Evolutionary conservation across 1,140 invertebrate species (phyloP), one percentile per base, ranked within the genome.

Genomic region (Brachystomella parvula): DNA sequence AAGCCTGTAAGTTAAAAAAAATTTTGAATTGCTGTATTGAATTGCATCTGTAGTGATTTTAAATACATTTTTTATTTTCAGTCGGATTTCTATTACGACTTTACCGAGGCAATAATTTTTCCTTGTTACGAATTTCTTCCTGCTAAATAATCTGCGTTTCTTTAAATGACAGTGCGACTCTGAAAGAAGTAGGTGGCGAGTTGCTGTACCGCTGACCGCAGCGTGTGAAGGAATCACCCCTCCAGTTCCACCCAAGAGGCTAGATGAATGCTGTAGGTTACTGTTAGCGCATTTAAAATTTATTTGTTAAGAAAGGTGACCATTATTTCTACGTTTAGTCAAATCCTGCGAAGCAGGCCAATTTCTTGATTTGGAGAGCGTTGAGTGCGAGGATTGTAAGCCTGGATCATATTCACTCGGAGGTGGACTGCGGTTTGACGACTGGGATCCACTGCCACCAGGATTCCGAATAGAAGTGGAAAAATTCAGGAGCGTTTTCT

Each of bases 341-440:
- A 79, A 81, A 29, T 76, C 78, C 1, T 84, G 82, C 74, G 76
- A 78, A 9, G 72, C 79, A 53, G 82, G 82, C 0, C 75, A 78
- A 49, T 84, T 78, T 72, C 77, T 82, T 63, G 79, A 77, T 73
- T 71, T 73, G 66, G 77, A 72, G 9, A 69, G 67, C 17, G 75
- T 83, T 59, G 74, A 78, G 47, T 84, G 83, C 72, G 71, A 78
- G 31, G 68, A 74, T 2, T 84, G 83, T 71, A 77, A 77, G 17
- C 71, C 78, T 17, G 82, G 83, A 3, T 80, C 80, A 15, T 84
- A 81, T 73, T 83, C 82, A 12, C 71, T 83, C 12, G 82, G 83
- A 0, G 82, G 81, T 28, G 82, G 81, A 2, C 74, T 80, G 9
- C 75, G 78, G 17, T 82, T 79, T 73, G 81, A 82, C 61, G 75